Evolutionary conservation across 2,888 invertebrate genomes (phyloP).

Genomic region (Drosophila paramelanica): DNA sequence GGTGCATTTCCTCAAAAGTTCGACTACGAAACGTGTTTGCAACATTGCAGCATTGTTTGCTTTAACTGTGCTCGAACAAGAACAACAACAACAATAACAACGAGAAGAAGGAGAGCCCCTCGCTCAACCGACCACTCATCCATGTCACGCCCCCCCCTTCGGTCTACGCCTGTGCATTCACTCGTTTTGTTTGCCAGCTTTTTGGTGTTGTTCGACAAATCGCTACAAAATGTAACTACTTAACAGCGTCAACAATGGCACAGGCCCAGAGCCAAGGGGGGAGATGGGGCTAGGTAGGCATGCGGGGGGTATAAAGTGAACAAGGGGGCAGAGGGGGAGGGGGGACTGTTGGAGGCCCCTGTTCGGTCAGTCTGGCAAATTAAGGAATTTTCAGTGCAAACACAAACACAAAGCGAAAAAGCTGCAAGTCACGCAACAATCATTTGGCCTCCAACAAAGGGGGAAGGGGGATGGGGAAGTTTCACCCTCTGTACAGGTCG

Average conservation of each 20-base stretch:
- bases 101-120: background rate
- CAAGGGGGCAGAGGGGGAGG: too few relatives aligned
- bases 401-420: conserved; percentile 65
- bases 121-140: background rate
- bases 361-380: conserved; percentile 62
- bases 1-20: background rate
- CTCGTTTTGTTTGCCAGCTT: conserved; percentile 38
- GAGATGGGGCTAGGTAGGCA: background rate
- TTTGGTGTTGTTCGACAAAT: conserved; percentile 70
- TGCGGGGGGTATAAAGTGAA: too few relatives aligned
- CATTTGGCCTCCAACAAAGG: conserved; percentile 52
- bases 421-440: conserved; percentile 83
- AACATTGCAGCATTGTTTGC: conserved; percentile 47
- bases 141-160: too few relatives aligned
- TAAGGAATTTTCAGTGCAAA: conserved; percentile 73
- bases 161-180: conserved; percentile 1
- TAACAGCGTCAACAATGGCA: conserved; percentile 72
- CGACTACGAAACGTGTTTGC: conserved; percentile 16
- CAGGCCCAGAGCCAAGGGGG: background rate
- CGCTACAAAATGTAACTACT: conserved; percentile 80
- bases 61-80: conserved; percentile 6
- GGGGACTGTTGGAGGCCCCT: too few relatives aligned
- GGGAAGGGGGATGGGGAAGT: background rate
- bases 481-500: too few relatives aligned
- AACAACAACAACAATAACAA: background rate